phyloP scores from a whole-genome alignment of 1,140 invertebrate genomes.

The Megalopta genalis region DNA sequence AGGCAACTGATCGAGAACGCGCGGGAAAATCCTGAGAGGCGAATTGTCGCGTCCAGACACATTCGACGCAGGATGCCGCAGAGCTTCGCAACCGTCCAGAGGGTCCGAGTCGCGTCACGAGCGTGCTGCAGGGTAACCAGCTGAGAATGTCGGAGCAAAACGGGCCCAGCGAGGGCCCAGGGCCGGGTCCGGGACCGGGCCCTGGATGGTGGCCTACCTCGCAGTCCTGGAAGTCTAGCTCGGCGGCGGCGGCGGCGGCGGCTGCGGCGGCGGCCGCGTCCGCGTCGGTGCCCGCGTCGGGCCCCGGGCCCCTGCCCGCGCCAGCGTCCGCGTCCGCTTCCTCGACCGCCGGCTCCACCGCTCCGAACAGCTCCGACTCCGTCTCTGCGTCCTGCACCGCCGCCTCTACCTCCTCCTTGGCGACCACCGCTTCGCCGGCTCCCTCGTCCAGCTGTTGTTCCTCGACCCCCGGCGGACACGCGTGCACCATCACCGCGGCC shows the following conservation, averaged over 20 bases:
- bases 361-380: conserved; percentile 48
- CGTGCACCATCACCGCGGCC: conserved; percentile 54
- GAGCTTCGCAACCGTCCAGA: conserved; percentile 55
- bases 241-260: no score
- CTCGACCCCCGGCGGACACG: conserved; percentile 43
- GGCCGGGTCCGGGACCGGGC: conserved; percentile 63
- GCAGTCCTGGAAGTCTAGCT: conserved; percentile 74
- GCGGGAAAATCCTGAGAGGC: not conserved
- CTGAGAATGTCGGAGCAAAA: conserved; percentile 80
- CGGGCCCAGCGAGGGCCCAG: conserved; percentile 73
- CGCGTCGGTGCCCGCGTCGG: no score
- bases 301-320: no score
- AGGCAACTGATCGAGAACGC: not conserved
- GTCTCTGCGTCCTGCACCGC: conserved; percentile 58
- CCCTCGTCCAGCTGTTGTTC: conserved; percentile 50
- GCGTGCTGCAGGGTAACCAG: conserved; percentile 64
- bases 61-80: conserved; percentile 74
- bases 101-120: conserved; percentile 62
- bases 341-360: conserved; percentile 44
- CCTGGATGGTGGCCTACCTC: conserved; percentile 75
- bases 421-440: conserved; percentile 57
- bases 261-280: no score
- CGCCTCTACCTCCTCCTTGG: conserved; percentile 63
- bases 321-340: conserved; percentile 47
- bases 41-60: conserved; percentile 14